phyloP scores from a whole-genome alignment of 2,888 invertebrate species.

The Rotaria sp. region DNA sequence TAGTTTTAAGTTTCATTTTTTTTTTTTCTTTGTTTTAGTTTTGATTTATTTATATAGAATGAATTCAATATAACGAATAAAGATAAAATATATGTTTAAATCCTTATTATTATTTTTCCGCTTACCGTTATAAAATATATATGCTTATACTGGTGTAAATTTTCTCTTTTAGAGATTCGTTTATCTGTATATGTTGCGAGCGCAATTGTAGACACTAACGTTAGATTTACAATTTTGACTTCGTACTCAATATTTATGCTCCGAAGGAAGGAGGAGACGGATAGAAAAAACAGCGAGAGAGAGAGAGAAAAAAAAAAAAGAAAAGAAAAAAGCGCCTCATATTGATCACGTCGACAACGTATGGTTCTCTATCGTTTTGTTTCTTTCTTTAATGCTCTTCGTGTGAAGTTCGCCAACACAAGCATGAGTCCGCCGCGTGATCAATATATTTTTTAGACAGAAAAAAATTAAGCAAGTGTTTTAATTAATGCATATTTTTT shows the following conservation, averaged over 20 bases:
- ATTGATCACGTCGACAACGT: neutral
- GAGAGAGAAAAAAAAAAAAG: neutral
- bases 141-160: neutral
- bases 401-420: no score
- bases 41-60: no score
- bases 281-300: no score
- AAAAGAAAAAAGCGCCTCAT: neutral
- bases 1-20: neutral
- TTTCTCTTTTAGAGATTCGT: neutral
- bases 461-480: neutral
- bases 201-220: neutral
- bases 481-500: neutral
- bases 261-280: neutral
- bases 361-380: neutral
- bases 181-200: neutral
- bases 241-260: slow-evolving; percentile 5
- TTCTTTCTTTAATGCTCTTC: neutral
- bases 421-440: neutral
- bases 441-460: neutral
- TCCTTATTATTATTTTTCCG: no score
- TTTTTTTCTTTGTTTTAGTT: no score
- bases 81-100: no score
- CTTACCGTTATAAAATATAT: no score
- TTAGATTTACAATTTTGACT: neutral
- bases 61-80: no score